phyloP scores from a whole-genome alignment of 2,888 invertebrate genomes.

The Eristalis intricaria region DNA sequence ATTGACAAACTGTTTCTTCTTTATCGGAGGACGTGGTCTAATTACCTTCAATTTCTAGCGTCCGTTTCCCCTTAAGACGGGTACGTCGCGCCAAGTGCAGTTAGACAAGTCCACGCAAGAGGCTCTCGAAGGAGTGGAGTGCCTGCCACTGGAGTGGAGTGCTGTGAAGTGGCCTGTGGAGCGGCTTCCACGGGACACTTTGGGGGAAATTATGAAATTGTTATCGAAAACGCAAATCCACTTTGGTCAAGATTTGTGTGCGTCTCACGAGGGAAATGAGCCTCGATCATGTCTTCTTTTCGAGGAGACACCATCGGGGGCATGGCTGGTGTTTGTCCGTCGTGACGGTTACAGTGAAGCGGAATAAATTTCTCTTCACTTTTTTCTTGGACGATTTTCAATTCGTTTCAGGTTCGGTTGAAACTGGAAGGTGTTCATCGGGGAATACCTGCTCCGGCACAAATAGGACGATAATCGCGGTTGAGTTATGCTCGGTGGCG shows the following conservation, averaged over 20 bases:
- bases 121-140: background rate
- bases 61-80: conserved; percentile 23
- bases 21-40: conserved; percentile 30
- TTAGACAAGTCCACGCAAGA: background rate
- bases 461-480: background rate
- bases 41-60: conserved; percentile 31
- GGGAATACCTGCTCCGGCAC: background rate
- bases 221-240: conserved; percentile 16
- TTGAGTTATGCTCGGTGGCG: background rate
- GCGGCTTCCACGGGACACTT: conserved; percentile 18
- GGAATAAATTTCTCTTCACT: background rate
- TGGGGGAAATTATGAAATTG: conserved; percentile 64
- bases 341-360: background rate
- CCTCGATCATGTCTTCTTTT: conserved; percentile 22
- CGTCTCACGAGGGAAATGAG: background rate
- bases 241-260: conserved; percentile 1
- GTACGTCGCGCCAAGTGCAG: conserved; percentile 9
- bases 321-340: background rate
- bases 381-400: background rate
- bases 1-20: conserved; percentile 48
- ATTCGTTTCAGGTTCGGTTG: background rate
- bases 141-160: background rate
- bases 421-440: background rate
- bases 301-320: background rate
- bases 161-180: background rate